A percentile compares a stretch with the other conserved stretches of the same genome.
These are phyloP conservation scores for Coranthus polyacanthus DNA, from an alignment of 2,797 vertebrate genomes.

Conservation along the genomic window DNA sequence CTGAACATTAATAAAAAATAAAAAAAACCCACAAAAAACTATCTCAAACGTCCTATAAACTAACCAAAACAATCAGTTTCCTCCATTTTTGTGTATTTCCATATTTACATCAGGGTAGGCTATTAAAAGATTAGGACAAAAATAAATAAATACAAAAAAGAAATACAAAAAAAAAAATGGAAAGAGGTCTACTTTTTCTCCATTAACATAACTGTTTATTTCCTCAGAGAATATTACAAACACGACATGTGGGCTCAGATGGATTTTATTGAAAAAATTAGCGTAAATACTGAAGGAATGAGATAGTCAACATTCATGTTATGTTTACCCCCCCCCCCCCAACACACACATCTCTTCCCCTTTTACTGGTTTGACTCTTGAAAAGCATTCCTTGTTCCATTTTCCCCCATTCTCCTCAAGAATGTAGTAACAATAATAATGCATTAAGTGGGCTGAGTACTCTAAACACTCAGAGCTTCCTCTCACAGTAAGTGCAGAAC, in stretches of 20 bases:
- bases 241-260: conserved; percentile 46
- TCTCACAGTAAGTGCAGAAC: conserved; percentile 85
- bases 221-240: conserved; percentile 55
- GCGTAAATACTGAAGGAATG: conserved; percentile 59
- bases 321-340: conserved; percentile 52
- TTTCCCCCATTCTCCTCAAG: conserved; percentile 78
- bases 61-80: neutral
- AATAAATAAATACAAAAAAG: conserved; percentile 43
- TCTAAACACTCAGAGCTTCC: conserved; percentile 83
- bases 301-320: conserved; percentile 49
- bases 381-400: conserved; percentile 81
- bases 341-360: conserved; percentile 19
- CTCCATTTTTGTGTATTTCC: neutral
- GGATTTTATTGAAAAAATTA: conserved; percentile 58
- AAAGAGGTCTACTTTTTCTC: conserved; percentile 21
- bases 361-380: conserved; percentile 71
- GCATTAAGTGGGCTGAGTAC: conserved; percentile 85
- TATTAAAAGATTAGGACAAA: conserved; percentile 10
- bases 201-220: conserved; percentile 52
- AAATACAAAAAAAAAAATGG: no score
- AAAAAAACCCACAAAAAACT: conserved; percentile 34
- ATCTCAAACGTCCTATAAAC: conserved; percentile 45
- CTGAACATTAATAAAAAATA: conserved; percentile 14
- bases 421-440: conserved; percentile 87
- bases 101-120: conserved; percentile 2